Conservation (phyloP, 1,140 invertebrate species). For the Probaryconus sp. region DNA sequence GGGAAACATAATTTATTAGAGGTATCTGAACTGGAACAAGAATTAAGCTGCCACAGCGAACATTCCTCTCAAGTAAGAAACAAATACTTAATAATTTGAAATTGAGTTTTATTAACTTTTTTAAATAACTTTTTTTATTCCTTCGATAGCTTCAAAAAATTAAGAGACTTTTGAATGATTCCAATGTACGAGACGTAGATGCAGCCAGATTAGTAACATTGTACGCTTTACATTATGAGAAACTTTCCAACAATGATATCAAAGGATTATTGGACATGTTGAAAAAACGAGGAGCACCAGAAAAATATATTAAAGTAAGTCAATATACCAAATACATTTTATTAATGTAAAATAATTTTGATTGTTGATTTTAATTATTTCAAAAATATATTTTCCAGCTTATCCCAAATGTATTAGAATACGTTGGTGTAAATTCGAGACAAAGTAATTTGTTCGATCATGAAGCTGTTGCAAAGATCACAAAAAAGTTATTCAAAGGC, state of each 20-base stretch:
- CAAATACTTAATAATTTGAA: too few relatives aligned
- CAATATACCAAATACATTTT: conserved; percentile 1
- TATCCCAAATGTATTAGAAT: conserved; percentile 86
- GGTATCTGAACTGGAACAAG: conserved; percentile 98
- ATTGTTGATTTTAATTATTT: too few relatives aligned
- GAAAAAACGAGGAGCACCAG: conserved; percentile 82
- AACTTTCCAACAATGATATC: conserved; percentile 92
- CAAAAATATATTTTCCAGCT: conserved; percentile 75
- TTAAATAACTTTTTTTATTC: conserved; percentile 44
- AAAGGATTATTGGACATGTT: conserved; percentile 85
- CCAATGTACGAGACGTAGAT: conserved; percentile 88
- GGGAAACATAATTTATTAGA: conserved; percentile 88
- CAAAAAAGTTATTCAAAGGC: conserved; percentile 92
- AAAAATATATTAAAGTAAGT: conserved; percentile 72
- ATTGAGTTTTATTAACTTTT: conserved; percentile 5
- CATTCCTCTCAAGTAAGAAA: conserved; percentile 91
- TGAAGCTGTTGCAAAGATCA: conserved; percentile 93
- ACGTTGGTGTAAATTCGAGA: conserved; percentile 86
- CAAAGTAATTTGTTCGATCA: conserved; percentile 91
- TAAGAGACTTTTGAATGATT: conserved; percentile 83
- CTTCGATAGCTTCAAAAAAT: conserved; percentile 82
- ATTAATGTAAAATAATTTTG: too few relatives aligned
- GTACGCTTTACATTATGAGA: conserved; percentile 95
- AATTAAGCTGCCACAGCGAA: conserved; percentile 95
- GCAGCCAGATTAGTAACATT: conserved; percentile 92